Conservation (phyloP, 2,113 vertebrate genomes). For the Galeopterus variegatus region DNA sequence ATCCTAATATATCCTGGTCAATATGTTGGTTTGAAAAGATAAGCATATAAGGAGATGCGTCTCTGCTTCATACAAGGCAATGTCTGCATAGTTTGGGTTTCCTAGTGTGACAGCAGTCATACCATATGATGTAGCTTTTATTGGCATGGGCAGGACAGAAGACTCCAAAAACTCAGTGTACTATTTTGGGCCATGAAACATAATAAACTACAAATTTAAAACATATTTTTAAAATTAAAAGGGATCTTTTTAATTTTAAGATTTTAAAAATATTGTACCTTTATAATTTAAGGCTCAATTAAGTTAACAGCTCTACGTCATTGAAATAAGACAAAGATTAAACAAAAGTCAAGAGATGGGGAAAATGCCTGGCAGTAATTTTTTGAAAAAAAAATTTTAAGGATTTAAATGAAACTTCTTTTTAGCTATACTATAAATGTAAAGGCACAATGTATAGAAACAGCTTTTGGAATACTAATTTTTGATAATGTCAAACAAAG, state of each 20-base stretch:
- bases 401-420: constrained; percentile 46
- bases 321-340: constrained; percentile 63
- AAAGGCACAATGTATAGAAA: neutral
- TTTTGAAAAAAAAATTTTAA: neutral
- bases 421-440: neutral
- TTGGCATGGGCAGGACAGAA: constrained; percentile 57
- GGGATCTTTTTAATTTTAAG: neutral
- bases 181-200: constrained; percentile 11
- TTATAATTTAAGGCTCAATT: constrained; percentile 35
- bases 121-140: constrained; percentile 68
- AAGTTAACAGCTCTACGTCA: constrained; percentile 24
- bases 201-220: constrained; percentile 73
- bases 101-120: constrained; percentile 31
- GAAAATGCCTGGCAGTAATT: constrained; percentile 51
- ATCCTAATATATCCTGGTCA: constrained; percentile 50
- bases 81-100: constrained; percentile 31
- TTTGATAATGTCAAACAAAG: constrained; percentile 39
- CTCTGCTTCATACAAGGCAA: constrained; percentile 34
- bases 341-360: constrained; percentile 23
- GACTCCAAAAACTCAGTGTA: constrained; percentile 59
- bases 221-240: constrained; percentile 33
- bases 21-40: constrained; percentile 43
- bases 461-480: constrained; percentile 1
- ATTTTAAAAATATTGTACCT: constrained; percentile 59
- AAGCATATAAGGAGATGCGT: neutral